phyloP scores from a whole-genome alignment of 2,797 vertebrate species.

The Triplophysa bombifrons region DNA sequence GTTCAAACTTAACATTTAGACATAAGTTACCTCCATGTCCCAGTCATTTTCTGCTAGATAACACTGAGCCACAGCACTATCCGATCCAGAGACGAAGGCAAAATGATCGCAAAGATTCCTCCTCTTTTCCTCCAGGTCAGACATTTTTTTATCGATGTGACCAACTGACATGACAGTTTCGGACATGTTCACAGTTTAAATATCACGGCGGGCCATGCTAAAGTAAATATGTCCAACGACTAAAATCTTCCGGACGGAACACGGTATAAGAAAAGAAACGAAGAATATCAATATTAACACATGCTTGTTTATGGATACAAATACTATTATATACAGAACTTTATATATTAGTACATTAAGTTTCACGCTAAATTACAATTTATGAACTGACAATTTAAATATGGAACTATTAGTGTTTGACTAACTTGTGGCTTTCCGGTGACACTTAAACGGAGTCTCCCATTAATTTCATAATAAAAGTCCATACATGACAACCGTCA shows the following conservation, averaged over 20 bases:
- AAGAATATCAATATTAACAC: background rate
- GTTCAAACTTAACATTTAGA: background rate
- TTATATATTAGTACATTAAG: background rate
- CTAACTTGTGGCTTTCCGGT: background rate
- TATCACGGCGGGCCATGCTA: slow-evolving; percentile 11
- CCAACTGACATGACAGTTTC: background rate
- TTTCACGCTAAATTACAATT: background rate
- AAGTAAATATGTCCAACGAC: slow-evolving; percentile 11
- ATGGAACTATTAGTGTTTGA: background rate
- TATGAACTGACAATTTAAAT: background rate
- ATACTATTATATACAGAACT: background rate
- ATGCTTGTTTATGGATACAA: background rate
- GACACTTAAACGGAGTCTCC: background rate
- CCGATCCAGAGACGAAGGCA: slow-evolving; percentile 73
- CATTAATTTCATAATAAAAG: slow-evolving; percentile 24
- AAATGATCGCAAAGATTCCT: slow-evolving; percentile 81
- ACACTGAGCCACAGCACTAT: slow-evolving; percentile 76
- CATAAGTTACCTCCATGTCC: slow-evolving; percentile 81
- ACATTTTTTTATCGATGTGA: slow-evolving; percentile 10
- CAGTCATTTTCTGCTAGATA: slow-evolving; percentile 84
- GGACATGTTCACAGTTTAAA: background rate
- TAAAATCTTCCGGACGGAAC: slow-evolving; percentile 56
- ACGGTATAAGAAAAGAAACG: background rate
- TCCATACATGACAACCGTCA: background rate
- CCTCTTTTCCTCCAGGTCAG: slow-evolving; percentile 64